phyloP scores from a whole-genome alignment of 2,888 invertebrate genomes.

The Catocala nupta region DNA sequence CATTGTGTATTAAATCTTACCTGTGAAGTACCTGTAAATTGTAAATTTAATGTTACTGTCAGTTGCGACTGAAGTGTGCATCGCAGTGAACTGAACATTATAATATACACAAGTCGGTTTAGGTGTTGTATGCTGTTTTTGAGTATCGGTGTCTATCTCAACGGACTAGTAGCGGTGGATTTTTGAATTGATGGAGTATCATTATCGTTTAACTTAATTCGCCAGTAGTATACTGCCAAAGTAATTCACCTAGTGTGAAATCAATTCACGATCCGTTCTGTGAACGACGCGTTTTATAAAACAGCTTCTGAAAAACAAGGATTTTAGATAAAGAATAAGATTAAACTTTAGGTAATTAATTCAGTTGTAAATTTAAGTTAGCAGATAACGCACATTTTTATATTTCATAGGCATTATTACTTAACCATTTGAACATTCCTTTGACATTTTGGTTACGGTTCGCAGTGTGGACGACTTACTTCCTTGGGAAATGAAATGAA shows the following conservation, averaged over 20 bases:
- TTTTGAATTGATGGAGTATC: constrained; percentile 74
- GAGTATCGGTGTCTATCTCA: constrained; percentile 79
- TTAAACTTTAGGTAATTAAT: constrained; percentile 83
- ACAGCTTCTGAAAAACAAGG: constrained; percentile 83
- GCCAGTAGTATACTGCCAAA: constrained; percentile 86
- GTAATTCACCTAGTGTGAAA: constrained; percentile 82
- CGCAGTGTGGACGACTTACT: constrained; percentile 67
- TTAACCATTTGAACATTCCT: constrained; percentile 87
- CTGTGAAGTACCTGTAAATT: constrained; percentile 87
- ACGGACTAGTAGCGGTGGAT: constrained; percentile 71
- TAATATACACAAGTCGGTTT: constrained; percentile 59
- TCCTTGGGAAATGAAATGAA: too few species aligned
- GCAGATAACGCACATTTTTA: constrained; percentile 84
- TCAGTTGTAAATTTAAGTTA: constrained; percentile 87
- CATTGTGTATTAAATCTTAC: constrained; percentile 81
- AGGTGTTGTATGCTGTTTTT: constrained; percentile 81
- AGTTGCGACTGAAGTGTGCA: constrained; percentile 73
- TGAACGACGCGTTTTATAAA: constrained; percentile 83
- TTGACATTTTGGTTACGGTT: constrained; percentile 82
- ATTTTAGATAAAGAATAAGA: constrained; percentile 80
- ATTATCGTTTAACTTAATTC: constrained; percentile 71
- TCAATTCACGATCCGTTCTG: constrained; percentile 85
- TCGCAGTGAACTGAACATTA: constrained; percentile 82
- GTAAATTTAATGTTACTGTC: constrained; percentile 81
- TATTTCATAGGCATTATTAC: constrained; percentile 86